Evolutionary conservation across 2,888 invertebrate genomes (phyloP).

Genomic region (Drosophila recens): DNA sequence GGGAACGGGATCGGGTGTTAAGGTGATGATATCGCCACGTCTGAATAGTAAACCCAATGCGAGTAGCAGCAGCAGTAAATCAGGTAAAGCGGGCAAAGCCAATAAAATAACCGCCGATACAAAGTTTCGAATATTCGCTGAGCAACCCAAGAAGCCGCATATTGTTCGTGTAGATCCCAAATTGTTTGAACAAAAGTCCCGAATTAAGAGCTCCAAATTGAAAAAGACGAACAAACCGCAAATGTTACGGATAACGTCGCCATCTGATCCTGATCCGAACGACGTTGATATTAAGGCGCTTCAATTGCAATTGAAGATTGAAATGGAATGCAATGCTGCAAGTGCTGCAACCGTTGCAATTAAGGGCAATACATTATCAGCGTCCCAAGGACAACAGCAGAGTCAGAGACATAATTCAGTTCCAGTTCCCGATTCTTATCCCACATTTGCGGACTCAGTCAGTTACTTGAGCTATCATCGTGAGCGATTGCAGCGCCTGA

Average conservation of each 20-base stretch:
- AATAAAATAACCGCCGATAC: slow-evolving; percentile 33
- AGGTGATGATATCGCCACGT: slow-evolving; percentile 52
- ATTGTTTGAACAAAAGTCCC: slow-evolving; percentile 25
- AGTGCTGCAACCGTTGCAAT: slow-evolving; percentile 26
- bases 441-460: slow-evolving; percentile 33
- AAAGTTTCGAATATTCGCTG: slow-evolving; percentile 52
- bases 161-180: slow-evolving; percentile 55
- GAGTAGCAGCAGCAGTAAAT: slow-evolving; percentile 11
- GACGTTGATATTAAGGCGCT: slow-evolving; percentile 42
- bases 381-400: slow-evolving; percentile 9
- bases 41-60: slow-evolving; percentile 40
- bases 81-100: slow-evolving; percentile 34
- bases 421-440: not conserved
- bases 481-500: slow-evolving; percentile 42
- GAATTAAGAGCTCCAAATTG: slow-evolving; percentile 24
- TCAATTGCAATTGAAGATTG: slow-evolving; percentile 39
- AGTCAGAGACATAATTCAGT: not conserved
- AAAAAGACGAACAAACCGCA: slow-evolving; percentile 32
- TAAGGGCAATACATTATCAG: slow-evolving; percentile 37
- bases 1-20: slow-evolving; percentile 42
- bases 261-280: slow-evolving; percentile 2
- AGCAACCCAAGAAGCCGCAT: slow-evolving; percentile 61
- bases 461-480: slow-evolving; percentile 58
- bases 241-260: not conserved
- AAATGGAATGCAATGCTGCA: slow-evolving; percentile 30